These are phyloP conservation scores for Streblospio benedicti DNA, from an alignment of 1,140 invertebrate species.

Conservation along the genomic window DNA sequence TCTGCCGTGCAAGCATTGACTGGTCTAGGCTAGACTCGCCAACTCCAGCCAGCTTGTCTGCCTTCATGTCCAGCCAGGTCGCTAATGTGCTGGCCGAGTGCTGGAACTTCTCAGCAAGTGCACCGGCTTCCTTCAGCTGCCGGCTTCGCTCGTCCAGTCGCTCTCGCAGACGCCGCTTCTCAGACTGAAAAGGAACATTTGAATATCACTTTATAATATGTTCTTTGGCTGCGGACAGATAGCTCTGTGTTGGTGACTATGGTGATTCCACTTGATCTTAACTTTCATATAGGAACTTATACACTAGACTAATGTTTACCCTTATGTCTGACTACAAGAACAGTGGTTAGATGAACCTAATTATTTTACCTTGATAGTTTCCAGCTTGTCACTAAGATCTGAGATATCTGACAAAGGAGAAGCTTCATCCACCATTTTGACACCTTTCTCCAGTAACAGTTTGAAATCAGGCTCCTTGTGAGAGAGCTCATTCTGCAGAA, in stretches of 20 bases:
- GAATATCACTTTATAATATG: too few species aligned
- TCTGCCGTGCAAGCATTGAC: slow-evolving; percentile 75
- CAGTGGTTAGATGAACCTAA: too few species aligned
- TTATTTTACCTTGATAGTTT: slow-evolving; percentile 23
- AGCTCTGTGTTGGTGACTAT: too few species aligned
- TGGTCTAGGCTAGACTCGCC: slow-evolving; percentile 70
- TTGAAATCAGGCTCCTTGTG: slow-evolving; percentile 77
- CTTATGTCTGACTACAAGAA: too few species aligned
- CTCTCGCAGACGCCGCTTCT: slow-evolving; percentile 31
- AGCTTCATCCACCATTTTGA: slow-evolving; percentile 60
- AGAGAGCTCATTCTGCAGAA: slow-evolving; percentile 32
- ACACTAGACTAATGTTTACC: too few species aligned
- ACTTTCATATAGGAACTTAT: too few species aligned
- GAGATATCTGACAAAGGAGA: slow-evolving; percentile 27
- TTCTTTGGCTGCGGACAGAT: too few species aligned
- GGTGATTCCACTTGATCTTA: too few species aligned
- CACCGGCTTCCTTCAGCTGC: slow-evolving; percentile 25
- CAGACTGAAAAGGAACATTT: too few species aligned
- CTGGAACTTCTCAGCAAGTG: slow-evolving; percentile 72
- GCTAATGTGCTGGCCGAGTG: slow-evolving; percentile 72
- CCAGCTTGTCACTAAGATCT: slow-evolving; percentile 26
- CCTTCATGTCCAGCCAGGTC: slow-evolving; percentile 77
- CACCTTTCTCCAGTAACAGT: slow-evolving; percentile 84
- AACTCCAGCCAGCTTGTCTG: slow-evolving; percentile 71
- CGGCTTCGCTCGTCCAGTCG: slow-evolving; percentile 24